Evolutionary conservation across 2,797 vertebrate species (phyloP), one percentile per base, ranked within the genome.

Genomic region (Sebastes matsubarae): DNA sequence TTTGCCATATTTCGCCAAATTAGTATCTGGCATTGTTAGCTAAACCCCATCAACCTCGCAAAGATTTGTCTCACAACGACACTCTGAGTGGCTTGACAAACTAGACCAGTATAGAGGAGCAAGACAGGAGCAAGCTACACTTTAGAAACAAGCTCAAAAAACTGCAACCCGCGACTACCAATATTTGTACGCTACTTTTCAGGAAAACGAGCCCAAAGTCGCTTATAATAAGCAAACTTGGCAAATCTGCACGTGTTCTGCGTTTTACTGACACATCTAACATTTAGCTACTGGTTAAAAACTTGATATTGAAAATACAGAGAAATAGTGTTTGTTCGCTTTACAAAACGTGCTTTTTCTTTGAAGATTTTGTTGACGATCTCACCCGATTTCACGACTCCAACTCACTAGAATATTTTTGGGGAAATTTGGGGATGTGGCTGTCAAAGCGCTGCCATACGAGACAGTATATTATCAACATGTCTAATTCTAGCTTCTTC

Each of bases 361-460:
- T 70, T 58, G 2, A 50, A 50, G 46, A 50, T 25, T 10, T 50
- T 38, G 14, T n/a, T 59, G 34, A 34, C 13, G 34, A 71, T 18
- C 36, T 70, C 65, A 0, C 24, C 27, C 30, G 16, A 46, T 18
- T 64, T 65, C 0, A 50, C 46, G 24, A 24, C 22, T 32, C 38
- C 69, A 73, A 63, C 61, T n/a, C 22, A 29, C 22, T 67, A 42
- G 81, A 77, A 75, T 14, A 54, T 32, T 66, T 54, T 84, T 30
- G 66, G 36, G 36, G 66, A 63, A 82, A 76, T 70, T 72, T 79
- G 81, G 32, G 27, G 18, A 60, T 80, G 75, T 32, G 59, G 76
- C 54, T 71, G 54, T 69, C 27, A 38, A n/a, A 13, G 34, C 14
- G 10, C 55, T 22, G 18, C 59, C 20, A 25, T 66, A 52, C 2